Conservation (phyloP, 2,888 invertebrate genomes). For the Gari tellinella region DNA sequence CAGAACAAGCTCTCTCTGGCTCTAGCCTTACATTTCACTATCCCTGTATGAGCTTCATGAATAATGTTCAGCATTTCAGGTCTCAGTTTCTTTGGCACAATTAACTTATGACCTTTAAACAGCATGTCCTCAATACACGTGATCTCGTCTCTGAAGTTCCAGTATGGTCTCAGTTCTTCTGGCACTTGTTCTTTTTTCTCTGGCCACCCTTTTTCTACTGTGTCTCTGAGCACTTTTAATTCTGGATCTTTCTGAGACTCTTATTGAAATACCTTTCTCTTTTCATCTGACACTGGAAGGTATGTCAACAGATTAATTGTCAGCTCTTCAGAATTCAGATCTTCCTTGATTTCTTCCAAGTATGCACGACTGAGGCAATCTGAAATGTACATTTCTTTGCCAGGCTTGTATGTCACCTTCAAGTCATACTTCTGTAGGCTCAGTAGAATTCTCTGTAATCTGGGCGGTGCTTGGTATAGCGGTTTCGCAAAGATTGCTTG, state of each 20-base stretch:
- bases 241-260: constrained; percentile 16
- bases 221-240: constrained; percentile 3
- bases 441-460: constrained; percentile 35
- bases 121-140: constrained; percentile 10
- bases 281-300: constrained; percentile 14
- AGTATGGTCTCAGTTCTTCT: constrained; percentile 32
- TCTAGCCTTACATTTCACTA: constrained; percentile 34
- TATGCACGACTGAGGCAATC: constrained; percentile 28
- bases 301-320: constrained; percentile 19
- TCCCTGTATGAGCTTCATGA: constrained; percentile 27
- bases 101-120: constrained; percentile 14
- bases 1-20: constrained; percentile 22
- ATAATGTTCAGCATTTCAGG: constrained; percentile 34
- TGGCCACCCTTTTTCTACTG: constrained; percentile 18
- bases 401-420: constrained; percentile 32
- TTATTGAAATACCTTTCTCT: constrained; percentile 6
- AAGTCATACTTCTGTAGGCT: constrained; percentile 34
- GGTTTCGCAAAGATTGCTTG: constrained; percentile 35
- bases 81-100: constrained; percentile 24
- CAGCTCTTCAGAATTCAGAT: constrained; percentile 9
- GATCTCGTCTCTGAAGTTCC: constrained; percentile 50
- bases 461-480: constrained; percentile 23
- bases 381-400: constrained; percentile 31
- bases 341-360: constrained; percentile 6
- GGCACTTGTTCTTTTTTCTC: constrained; percentile 4